Evolutionary conservation across 1,140 invertebrate species (phyloP).

Genomic region (Reticulitermes speratus): DNA sequence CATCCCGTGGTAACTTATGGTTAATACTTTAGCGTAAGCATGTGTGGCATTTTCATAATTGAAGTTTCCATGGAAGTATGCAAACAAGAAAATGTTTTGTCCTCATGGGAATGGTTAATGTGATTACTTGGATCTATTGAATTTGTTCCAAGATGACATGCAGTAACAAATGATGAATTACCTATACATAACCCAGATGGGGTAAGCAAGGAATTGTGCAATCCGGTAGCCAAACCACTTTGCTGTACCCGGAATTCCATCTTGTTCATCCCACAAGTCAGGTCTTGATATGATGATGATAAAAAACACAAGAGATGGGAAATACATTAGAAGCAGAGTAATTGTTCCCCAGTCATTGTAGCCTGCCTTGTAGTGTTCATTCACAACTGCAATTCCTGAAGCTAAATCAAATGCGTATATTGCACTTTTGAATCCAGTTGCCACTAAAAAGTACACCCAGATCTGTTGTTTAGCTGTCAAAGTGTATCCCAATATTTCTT

Average conservation of each 20-base stretch:
- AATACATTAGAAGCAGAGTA: conserved; percentile 29
- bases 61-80: too few relatives aligned
- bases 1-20: too few relatives aligned
- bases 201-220: conserved; percentile 35
- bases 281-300: conserved; percentile 22
- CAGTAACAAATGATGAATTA: background rate
- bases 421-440: conserved; percentile 28
- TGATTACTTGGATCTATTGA: too few relatives aligned
- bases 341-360: background rate
- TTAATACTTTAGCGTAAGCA: too few relatives aligned
- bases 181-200: conserved; percentile 37
- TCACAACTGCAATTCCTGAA: conserved; percentile 28
- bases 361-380: conserved; percentile 16
- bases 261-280: conserved; percentile 29
- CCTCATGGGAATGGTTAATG: too few relatives aligned
- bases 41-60: too few relatives aligned
- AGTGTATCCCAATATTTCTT: conserved; percentile 30
- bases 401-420: conserved; percentile 36
- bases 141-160: too few relatives aligned
- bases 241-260: conserved; percentile 9
- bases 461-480: conserved; percentile 37
- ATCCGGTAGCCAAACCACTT: conserved; percentile 37
- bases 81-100: too few relatives aligned
- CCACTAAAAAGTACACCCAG: conserved; percentile 36
- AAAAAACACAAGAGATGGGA: conserved; percentile 30